Base-by-base conservation (phyloP, 1,140 invertebrate genomes). In the Cylas formicarius region DNA sequence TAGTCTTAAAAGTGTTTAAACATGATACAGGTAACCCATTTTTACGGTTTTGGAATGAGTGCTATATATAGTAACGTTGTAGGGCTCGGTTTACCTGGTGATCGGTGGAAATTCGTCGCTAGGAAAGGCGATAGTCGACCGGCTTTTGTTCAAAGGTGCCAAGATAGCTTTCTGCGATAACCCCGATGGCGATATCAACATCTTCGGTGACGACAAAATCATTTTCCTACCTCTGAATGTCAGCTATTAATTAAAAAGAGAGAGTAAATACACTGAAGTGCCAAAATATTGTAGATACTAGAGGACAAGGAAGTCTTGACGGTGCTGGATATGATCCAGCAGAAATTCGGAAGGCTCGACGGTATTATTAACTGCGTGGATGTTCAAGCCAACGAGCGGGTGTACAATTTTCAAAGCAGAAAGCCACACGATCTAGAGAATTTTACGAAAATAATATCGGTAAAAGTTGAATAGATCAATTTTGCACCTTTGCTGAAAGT, bases 21-120 rank as follows among this genome's bases (percentile, higher is more conserved):
- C n/a, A n/a, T n/a, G n/a, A n/a, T n/a, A n/a, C n/a, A n/a, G n/a
- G n/a, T n/a, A n/a, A n/a, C n/a, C n/a, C n/a, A n/a, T n/a, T n/a
- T n/a, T n/a, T n/a, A n/a, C n/a, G n/a, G n/a, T n/a, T n/a, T n/a
- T n/a, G n/a, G n/a, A n/a, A n/a, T n/a, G n/a, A n/a, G n/a, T n/a
- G n/a, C n/a, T n/a, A n/a, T n/a, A n/a, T n/a, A n/a, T n/a, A n/a
- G n/a, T n/a, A n/a, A n/a, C n/a, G n/a, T 42, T 42, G 11, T 41
- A 48, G 45, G 29, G 36, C 17, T 48, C 45, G 26, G 40, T 52
- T 9, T 52, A 48, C 20, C 26, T 48, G 40, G 50, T 52, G 28
- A 44, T 36, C 5, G 45, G 45, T 3, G 45, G 45, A 3, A 39
- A 37, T n/a, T 41, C 45, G 1, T 19, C 35, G 11, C 36, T 32